Evolutionary conservation across 2,113 vertebrate species (phyloP).

Genomic region (Caloenas nicobarica): DNA sequence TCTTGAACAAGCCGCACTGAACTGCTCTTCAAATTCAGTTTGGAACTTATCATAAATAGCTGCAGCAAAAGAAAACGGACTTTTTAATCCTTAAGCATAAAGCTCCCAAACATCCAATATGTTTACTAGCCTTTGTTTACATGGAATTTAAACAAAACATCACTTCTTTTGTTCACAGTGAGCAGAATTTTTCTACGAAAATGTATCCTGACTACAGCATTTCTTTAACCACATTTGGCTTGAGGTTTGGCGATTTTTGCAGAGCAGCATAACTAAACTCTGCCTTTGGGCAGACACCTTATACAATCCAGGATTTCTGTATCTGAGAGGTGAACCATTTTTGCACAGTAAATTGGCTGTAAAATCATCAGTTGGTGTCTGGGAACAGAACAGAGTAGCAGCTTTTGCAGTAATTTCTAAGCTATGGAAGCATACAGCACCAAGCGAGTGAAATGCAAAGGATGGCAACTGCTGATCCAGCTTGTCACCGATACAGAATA

Average conservation of each 20-base stretch:
- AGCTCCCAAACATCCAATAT: neutral
- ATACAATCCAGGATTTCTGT: neutral
- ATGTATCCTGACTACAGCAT: neutral
- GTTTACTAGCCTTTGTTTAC: neutral
- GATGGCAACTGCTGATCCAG: neutral
- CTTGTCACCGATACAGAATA: neutral
- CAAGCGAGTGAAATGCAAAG: neutral
- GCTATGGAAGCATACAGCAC: neutral
- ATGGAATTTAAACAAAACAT: neutral
- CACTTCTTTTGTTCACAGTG: neutral
- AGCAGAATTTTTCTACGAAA: neutral
- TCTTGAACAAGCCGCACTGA: neutral
- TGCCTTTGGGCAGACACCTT: neutral
- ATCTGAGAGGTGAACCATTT: neutral
- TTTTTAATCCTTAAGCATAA: neutral
- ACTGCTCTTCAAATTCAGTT: neutral
- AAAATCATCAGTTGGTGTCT: neutral
- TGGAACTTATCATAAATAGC: neutral
- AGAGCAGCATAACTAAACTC: neutral
- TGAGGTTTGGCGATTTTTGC: neutral
- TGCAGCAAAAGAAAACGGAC: neutral
- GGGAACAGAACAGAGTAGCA: neutral
- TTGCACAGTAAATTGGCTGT: neutral
- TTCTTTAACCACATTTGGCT: neutral
- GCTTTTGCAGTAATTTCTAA: conserved; percentile 32